A percentile compares a stretch with the other conserved stretches of the same genome.
phyloP scores from a whole-genome alignment of 2,113 vertebrate genomes.

The Onychostruthus taczanowskii region DNA sequence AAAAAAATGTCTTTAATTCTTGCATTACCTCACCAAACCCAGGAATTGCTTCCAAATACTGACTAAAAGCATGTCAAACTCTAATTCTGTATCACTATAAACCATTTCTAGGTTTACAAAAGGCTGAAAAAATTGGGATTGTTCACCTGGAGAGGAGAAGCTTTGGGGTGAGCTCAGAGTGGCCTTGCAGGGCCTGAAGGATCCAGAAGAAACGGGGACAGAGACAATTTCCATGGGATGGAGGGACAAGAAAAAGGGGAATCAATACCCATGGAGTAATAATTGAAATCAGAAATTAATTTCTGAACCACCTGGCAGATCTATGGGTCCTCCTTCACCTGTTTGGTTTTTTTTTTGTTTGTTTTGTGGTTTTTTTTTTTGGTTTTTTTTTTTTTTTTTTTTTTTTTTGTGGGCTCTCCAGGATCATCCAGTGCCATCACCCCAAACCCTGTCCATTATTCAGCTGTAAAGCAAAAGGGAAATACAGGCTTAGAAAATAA shows the following conservation, averaged over 20 bases:
- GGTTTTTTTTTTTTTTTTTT: neutral
- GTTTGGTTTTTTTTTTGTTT: neutral
- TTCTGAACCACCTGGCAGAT: neutral
- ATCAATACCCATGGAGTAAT: neutral
- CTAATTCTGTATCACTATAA: neutral
- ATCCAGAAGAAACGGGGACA: accelerated
- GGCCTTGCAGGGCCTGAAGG: neutral
- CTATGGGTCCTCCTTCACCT: neutral
- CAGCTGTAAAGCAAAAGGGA: neutral
- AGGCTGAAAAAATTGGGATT: neutral
- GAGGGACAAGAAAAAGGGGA: neutral
- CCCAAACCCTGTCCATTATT: no score
- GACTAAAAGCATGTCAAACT: neutral
- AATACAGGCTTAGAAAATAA: neutral
- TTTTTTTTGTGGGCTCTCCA: neutral
- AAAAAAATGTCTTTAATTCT: neutral
- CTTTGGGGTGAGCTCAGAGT: accelerated
- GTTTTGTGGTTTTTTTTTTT: neutral
- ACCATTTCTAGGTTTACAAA: neutral
- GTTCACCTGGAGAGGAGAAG: neutral
- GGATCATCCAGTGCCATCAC: no score
- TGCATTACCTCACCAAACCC: neutral
- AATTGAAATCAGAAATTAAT: neutral
- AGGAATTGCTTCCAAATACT: neutral
- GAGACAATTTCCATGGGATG: neutral